These are phyloP conservation scores for Hydrozoanthus tunicans DNA, from an alignment of 64 coral and sea anemone genomes.

Conservation along the genomic window DNA sequence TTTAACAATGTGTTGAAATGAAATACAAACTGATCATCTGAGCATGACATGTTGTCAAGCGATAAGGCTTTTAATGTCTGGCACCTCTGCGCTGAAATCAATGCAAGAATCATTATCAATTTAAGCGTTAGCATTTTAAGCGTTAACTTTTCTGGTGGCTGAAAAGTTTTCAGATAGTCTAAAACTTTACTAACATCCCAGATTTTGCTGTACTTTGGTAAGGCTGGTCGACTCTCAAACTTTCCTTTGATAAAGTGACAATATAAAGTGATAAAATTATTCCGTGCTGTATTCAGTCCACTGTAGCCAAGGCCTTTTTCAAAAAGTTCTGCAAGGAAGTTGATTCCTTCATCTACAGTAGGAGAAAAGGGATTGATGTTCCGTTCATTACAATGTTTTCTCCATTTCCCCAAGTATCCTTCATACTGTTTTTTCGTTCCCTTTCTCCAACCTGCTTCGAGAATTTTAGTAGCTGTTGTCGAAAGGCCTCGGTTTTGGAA, in stretches of 20 bases:
- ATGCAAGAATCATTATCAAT: no score
- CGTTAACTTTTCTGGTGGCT: no score
- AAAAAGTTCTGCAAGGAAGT: conserved; percentile 53
- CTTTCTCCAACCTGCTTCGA: neutral
- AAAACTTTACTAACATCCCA: neutral
- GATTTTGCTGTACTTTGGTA: conserved; percentile 2
- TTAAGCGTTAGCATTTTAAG: no score
- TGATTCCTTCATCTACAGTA: neutral
- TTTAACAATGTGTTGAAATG: no score
- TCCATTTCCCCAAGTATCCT: neutral
- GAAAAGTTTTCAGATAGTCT: no score
- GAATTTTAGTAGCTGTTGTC: neutral
- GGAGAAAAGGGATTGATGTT: no score
- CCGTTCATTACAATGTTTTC: no score
- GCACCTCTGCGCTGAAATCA: no score
- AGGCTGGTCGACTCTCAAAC: conserved; percentile 42
- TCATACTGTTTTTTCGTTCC: neutral
- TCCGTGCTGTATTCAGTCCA: conserved; percentile 21
- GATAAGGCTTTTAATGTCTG: no score
- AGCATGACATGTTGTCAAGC: no score
- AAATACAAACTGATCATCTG: no score
- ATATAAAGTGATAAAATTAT: no score
- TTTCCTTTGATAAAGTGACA: neutral
- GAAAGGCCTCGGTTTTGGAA: neutral
- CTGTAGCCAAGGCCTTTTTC: conserved; percentile 50